phyloP scores from a whole-genome alignment of 1,140 invertebrate species.

The Hyles vespertilio region DNA sequence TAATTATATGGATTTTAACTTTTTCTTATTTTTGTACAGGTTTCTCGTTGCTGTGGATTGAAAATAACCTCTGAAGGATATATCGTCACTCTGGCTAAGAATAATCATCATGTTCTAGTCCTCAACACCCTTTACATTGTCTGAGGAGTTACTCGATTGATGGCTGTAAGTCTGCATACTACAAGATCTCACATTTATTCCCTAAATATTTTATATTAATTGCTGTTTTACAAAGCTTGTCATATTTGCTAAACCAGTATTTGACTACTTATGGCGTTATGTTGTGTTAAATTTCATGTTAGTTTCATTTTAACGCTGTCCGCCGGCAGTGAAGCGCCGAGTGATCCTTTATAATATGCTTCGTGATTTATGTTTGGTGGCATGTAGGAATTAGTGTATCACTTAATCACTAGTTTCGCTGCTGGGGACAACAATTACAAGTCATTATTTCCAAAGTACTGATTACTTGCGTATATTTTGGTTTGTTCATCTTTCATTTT shows the following conservation, averaged over 20 bases:
- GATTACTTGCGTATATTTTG: slow-evolving; percentile 63
- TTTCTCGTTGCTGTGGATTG: slow-evolving; percentile 96
- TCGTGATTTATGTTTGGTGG: slow-evolving; percentile 42
- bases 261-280: slow-evolving; percentile 71
- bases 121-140: slow-evolving; percentile 96
- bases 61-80: slow-evolving; percentile 98
- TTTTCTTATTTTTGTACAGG: slow-evolving; percentile 76
- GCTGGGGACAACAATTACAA: slow-evolving; percentile 48
- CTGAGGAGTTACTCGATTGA: slow-evolving; percentile 77
- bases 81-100: slow-evolving; percentile 97
- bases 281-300: slow-evolving; percentile 71
- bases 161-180: slow-evolving; percentile 74
- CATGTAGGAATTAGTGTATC: slow-evolving; percentile 31
- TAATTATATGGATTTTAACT: background rate
- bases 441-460: slow-evolving; percentile 72
- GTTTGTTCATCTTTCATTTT: slow-evolving; percentile 55
- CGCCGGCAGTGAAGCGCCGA: slow-evolving; percentile 46
- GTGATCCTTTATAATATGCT: slow-evolving; percentile 17
- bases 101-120: slow-evolving; percentile 98
- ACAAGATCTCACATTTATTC: slow-evolving; percentile 75
- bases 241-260: slow-evolving; percentile 75
- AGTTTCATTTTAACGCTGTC: slow-evolving; percentile 57
- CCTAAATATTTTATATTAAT: slow-evolving; percentile 73
- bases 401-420: slow-evolving; percentile 36
- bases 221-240: slow-evolving; percentile 74